A percentile compares a stretch with the other conserved stretches of the same genome.
These are phyloP conservation scores for Paradisaea rubra DNA, from an alignment of 2,113 vertebrate species.

Conservation along the genomic window DNA sequence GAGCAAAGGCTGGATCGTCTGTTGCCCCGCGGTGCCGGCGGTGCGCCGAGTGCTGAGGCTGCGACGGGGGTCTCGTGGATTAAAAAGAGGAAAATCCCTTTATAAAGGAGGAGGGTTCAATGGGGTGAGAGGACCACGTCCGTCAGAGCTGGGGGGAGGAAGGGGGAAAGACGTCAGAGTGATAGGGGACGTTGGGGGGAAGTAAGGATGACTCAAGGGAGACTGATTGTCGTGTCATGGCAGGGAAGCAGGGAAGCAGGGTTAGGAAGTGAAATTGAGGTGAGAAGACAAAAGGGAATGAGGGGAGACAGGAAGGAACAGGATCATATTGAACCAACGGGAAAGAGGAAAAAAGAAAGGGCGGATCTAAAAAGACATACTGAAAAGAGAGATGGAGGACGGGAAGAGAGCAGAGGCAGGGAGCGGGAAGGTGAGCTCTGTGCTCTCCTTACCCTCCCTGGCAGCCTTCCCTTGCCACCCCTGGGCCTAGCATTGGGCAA, in stretches of 20 bases:
- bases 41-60: background rate
- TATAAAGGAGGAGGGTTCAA: slow-evolving; percentile 75
- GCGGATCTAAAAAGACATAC: background rate
- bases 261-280: background rate
- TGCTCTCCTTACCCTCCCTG: background rate
- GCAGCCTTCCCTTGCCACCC: background rate
- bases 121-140: slow-evolving; percentile 42
- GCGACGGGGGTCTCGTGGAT: background rate
- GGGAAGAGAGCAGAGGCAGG: background rate
- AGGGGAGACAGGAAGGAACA: background rate
- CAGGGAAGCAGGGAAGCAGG: background rate
- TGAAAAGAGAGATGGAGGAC: background rate
- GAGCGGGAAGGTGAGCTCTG: background rate
- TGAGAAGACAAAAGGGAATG: background rate
- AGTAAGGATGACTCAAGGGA: slow-evolving; percentile 63
- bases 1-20: background rate
- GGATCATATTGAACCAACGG: background rate
- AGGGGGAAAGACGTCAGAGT: slow-evolving; percentile 72
- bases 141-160: slow-evolving; percentile 74
- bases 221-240: slow-evolving; percentile 16
- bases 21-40: background rate
- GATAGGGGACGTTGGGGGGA: slow-evolving; percentile 35
- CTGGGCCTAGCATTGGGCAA: background rate
- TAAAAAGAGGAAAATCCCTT: slow-evolving; percentile 65
- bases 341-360: background rate